Conservation (phyloP, 2,888 invertebrate genomes). For the Protula sp. region DNA sequence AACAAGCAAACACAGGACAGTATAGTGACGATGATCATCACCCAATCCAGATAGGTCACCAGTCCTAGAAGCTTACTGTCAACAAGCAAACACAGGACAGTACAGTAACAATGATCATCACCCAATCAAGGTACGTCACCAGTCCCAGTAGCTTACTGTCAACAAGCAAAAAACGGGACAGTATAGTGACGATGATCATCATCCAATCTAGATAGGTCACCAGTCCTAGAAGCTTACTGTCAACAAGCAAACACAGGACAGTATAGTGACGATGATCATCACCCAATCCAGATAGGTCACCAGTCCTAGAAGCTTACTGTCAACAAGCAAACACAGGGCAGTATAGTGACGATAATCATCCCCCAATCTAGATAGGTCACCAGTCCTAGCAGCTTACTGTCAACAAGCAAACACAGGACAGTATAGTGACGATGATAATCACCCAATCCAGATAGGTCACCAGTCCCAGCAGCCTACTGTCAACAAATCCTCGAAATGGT, state of each 20-base stretch:
- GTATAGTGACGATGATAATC: conserved; percentile 72
- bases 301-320: conserved; percentile 91
- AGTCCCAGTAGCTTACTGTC: conserved; percentile 93
- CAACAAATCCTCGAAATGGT: no score
- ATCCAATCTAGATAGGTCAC: conserved; percentile 99
- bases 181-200: conserved; percentile 95
- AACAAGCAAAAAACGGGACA: conserved; percentile 93
- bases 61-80: conserved; percentile 94
- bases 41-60: conserved; percentile 98
- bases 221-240: conserved; percentile 91
- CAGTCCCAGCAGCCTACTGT: conserved; percentile 91
- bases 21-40: conserved; percentile 75
- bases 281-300: conserved; percentile 99
- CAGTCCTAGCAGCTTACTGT: conserved; percentile 91
- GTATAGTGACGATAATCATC: conserved; percentile 72
- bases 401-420: conserved; percentile 93
- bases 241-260: conserved; percentile 98
- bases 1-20: conserved; percentile 93
- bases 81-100: conserved; percentile 93
- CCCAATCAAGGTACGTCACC: conserved; percentile 98
- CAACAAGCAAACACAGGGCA: conserved; percentile 95
- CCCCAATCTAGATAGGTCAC: conserved; percentile 99
- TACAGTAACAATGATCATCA: conserved; percentile 81
- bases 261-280: conserved; percentile 95
- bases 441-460: conserved; percentile 99